Percentiles rank a stretch among this genome's conserved stretches.
These are phyloP conservation scores for Atherinosoma microstoma DNA, from an alignment of 2,797 vertebrate species.

Conservation along the genomic window DNA sequence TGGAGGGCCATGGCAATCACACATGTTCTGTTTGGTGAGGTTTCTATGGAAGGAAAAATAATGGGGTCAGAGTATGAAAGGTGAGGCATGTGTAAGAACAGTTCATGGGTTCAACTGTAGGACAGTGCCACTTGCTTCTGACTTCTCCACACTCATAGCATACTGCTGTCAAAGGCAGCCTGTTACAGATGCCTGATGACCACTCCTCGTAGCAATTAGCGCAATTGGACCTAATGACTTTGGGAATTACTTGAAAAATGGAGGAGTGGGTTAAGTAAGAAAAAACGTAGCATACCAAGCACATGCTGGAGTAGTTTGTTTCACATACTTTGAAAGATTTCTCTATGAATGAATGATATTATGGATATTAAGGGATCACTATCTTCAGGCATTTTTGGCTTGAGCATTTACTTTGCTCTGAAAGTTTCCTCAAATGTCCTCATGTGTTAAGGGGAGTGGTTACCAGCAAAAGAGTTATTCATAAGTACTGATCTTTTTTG, in stretches of 20 bases:
- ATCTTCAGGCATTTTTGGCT: constrained; percentile 15
- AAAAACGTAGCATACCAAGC: constrained; percentile 49
- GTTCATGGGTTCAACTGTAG: constrained; percentile 72
- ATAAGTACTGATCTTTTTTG: constrained; percentile 71
- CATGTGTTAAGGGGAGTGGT: constrained; percentile 62
- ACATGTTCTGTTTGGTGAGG: constrained; percentile 75
- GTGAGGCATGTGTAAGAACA: constrained; percentile 77
- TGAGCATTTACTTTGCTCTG: constrained; percentile 1
- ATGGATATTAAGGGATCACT: constrained; percentile 30
- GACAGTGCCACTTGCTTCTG: constrained; percentile 79
- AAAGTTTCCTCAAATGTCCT: constrained; percentile 25
- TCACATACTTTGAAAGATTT: constrained; percentile 46
- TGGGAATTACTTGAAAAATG: constrained; percentile 77
- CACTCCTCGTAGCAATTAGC: constrained; percentile 76
- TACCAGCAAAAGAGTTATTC: constrained; percentile 61
- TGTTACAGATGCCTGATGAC: constrained; percentile 63
- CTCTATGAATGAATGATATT: constrained; percentile 32
- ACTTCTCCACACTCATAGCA: constrained; percentile 61
- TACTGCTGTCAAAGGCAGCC: constrained; percentile 70
- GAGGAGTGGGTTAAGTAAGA: constrained; percentile 38
- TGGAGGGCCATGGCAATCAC: constrained; percentile 76
- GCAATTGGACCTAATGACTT: constrained; percentile 78
- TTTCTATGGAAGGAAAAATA: constrained; percentile 78
- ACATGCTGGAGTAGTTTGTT: constrained; percentile 71
- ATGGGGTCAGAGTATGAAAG: constrained; percentile 82